Evolutionary conservation across 2,797 vertebrate genomes (phyloP).

Genomic region (Enteromius mattozi): DNA sequence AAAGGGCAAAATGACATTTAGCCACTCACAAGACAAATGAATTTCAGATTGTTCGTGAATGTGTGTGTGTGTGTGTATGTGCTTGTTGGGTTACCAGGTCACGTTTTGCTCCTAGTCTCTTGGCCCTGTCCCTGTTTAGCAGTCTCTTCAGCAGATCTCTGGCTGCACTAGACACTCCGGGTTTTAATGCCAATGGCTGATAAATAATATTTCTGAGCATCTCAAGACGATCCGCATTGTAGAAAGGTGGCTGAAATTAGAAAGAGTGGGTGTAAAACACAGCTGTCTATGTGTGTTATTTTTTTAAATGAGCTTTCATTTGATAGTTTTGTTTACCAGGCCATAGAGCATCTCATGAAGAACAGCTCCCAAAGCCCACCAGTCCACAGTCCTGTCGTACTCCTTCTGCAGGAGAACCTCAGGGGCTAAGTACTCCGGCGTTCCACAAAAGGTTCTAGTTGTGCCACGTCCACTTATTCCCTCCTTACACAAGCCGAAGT

Average conservation of each 20-base stretch:
- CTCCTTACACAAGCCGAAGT: conserved; percentile 90
- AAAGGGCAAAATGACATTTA: conserved; percentile 31
- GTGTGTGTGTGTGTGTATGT: background rate
- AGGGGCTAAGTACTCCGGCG: conserved; percentile 87
- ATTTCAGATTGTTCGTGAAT: background rate
- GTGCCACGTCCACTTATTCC: conserved; percentile 85
- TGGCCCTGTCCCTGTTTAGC: conserved; percentile 74
- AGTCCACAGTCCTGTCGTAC: conserved; percentile 80
- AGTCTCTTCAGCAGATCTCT: conserved; percentile 72
- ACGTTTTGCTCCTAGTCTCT: conserved; percentile 71
- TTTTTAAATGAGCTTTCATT: background rate
- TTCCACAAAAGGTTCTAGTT: conserved; percentile 94
- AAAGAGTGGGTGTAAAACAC: conserved; percentile 19
- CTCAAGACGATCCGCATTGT: conserved; percentile 73
- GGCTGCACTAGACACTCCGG: conserved; percentile 68
- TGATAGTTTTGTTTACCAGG: conserved; percentile 68
- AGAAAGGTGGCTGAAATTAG: conserved; percentile 79
- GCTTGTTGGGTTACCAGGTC: conserved; percentile 75
- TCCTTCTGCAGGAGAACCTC: conserved; percentile 78
- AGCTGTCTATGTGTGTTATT: background rate
- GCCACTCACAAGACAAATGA: background rate
- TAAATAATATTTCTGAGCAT: conserved; percentile 82
- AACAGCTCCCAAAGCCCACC: conserved; percentile 82
- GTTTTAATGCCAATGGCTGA: conserved; percentile 72
- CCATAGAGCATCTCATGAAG: conserved; percentile 83